phyloP scores from a whole-genome alignment of 92 coral and sea anemone species.

The Epizoanthus stellaris region DNA sequence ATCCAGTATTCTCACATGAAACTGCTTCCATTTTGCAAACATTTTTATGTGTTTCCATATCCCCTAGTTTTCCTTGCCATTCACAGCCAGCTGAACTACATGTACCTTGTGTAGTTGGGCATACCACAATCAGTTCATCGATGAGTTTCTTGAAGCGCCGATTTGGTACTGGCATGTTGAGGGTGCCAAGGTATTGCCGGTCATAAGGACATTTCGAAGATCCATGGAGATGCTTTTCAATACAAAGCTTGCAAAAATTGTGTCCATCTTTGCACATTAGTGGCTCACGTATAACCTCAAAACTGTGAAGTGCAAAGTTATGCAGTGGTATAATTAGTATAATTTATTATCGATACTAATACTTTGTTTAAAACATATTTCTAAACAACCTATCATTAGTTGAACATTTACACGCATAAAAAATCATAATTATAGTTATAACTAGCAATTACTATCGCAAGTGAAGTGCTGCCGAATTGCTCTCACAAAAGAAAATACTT shows the following conservation, averaged over 20 bases:
- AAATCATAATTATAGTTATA: too few species aligned
- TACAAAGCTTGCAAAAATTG: not conserved
- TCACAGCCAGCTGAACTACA: not conserved
- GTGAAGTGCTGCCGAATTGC: too few species aligned
- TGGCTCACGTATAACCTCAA: not conserved
- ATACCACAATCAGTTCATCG: not conserved
- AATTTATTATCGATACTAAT: too few species aligned
- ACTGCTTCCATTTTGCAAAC: not conserved
- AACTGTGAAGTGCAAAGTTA: not conserved
- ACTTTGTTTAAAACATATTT: too few species aligned
- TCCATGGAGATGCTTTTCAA: not conserved
- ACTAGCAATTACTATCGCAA: too few species aligned
- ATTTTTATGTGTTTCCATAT: not conserved
- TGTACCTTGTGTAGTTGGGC: not conserved
- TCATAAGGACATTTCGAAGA: not conserved
- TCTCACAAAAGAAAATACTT: too few species aligned
- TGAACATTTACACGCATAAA: too few species aligned
- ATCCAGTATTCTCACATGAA: not conserved
- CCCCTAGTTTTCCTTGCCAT: not conserved
- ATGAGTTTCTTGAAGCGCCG: not conserved
- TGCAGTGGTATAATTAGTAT: too few species aligned
- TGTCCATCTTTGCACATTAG: not conserved
- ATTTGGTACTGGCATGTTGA: not conserved
- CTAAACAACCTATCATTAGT: too few species aligned
- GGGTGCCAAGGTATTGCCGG: not conserved